phyloP scores from a whole-genome alignment of 2,888 invertebrate species.

The Spicauda simplicius region DNA sequence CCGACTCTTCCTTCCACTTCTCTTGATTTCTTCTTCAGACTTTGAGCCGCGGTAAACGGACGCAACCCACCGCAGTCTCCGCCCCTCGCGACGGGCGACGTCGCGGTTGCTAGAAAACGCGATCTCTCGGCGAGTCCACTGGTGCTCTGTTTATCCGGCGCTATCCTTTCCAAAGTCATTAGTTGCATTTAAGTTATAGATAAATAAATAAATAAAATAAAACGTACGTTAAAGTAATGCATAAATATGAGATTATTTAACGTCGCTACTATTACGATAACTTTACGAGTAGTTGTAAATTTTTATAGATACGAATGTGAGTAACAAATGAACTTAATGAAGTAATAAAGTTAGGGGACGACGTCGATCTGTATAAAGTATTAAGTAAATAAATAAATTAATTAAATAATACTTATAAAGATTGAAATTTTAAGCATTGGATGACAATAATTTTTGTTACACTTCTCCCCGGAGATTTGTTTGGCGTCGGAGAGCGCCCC shows the following conservation, averaged over 20 bases:
- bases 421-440: slow-evolving; percentile 79
- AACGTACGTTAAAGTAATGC: slow-evolving; percentile 45
- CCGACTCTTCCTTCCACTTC: slow-evolving; percentile 27
- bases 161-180: slow-evolving; percentile 30
- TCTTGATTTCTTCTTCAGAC: slow-evolving; percentile 2
- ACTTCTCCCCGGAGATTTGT: slow-evolving; percentile 60
- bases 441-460: slow-evolving; percentile 84
- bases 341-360: slow-evolving; percentile 52
- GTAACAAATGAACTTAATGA: slow-evolving; percentile 52
- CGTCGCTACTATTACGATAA: slow-evolving; percentile 49
- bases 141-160: slow-evolving; percentile 27
- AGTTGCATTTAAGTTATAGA: slow-evolving; percentile 41
- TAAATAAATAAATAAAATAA: slow-evolving; percentile 37
- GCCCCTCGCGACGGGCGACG: background rate
- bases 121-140: background rate
- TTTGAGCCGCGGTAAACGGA: background rate
- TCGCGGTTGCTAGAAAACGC: background rate
- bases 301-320: slow-evolving; percentile 62
- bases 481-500: slow-evolving; percentile 34
- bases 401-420: slow-evolving; percentile 63
- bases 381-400: slow-evolving; percentile 60
- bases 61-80: background rate
- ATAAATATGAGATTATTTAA: slow-evolving; percentile 61
- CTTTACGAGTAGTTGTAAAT: slow-evolving; percentile 63
- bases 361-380: slow-evolving; percentile 75